Evolutionary conservation across 2,888 invertebrate species (phyloP).

Genomic region (Argynnis bischoffii): DNA sequence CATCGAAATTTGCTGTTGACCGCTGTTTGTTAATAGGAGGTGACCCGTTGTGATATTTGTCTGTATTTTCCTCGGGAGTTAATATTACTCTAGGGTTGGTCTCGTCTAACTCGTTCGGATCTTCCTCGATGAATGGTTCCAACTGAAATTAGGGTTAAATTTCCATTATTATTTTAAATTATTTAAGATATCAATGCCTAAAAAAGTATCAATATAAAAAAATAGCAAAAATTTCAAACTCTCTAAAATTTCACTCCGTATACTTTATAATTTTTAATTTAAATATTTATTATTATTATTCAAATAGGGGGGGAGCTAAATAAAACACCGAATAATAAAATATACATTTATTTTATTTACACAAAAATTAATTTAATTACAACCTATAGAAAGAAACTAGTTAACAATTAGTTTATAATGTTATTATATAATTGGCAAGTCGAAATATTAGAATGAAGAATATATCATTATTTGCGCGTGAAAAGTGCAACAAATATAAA

Average conservation of each 20-base stretch:
- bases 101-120: conserved; percentile 57
- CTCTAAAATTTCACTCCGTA: no score
- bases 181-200: no score
- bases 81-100: conserved; percentile 57
- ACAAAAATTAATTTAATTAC: conserved; percentile 11
- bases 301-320: neutral
- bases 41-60: conserved; percentile 62
- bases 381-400: neutral
- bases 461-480: neutral
- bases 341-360: conserved; percentile 35
- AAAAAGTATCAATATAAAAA: no score
- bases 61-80: conserved; percentile 59
- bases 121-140: conserved; percentile 69
- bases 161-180: no score
- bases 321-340: conserved; percentile 37
- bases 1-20: conserved; percentile 56
- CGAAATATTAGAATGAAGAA: neutral
- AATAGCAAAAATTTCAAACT: no score
- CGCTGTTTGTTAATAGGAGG: conserved; percentile 63
- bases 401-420: neutral
- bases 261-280: no score
- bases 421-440: conserved; percentile 6
- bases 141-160: conserved; percentile 48
- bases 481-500: no score
- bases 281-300: no score